Percentiles rank a stretch among this genome's conserved stretches.
phyloP scores from a whole-genome alignment of 2,113 vertebrate genomes.

The Athene noctua region DNA sequence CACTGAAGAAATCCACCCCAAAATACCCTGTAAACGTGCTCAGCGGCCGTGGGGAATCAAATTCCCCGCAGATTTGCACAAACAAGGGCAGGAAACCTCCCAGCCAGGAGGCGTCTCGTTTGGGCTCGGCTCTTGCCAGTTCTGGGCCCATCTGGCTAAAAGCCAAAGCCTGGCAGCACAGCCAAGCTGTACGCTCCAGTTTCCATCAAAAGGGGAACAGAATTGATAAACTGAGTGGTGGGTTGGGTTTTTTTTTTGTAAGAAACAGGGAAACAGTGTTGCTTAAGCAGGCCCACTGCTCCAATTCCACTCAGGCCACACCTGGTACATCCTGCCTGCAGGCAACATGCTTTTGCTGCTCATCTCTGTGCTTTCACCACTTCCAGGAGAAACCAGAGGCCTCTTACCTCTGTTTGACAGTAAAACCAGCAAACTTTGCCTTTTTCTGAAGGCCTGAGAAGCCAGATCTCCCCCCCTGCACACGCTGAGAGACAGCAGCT shows the following conservation, averaged over 20 bases:
- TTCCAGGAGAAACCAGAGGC: neutral
- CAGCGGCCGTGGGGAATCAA: rapidly evolving
- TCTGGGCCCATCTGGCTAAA: neutral
- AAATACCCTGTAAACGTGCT: neutral
- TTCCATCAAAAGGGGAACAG: neutral
- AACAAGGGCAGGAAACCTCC: neutral
- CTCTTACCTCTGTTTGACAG: neutral
- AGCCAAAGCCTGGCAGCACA: rapidly evolving
- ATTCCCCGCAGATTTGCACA: neutral
- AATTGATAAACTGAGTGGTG: rapidly evolving
- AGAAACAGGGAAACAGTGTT: rapidly evolving
- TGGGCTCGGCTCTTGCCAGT: no score
- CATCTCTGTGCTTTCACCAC: rapidly evolving
- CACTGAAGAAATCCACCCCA: rapidly evolving
- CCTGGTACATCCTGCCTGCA: rapidly evolving
- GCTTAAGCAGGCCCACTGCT: neutral
- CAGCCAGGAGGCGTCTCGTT: neutral
- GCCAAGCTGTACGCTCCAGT: rapidly evolving
- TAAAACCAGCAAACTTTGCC: rapidly evolving
- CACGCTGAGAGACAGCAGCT: rapidly evolving
- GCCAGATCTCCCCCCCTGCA: rapidly evolving
- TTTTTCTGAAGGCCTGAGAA: neutral
- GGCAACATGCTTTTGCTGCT: rapidly evolving
- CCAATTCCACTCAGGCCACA: rapidly evolving
- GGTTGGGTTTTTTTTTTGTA: neutral